These are phyloP conservation scores for Herpailurus yagouaroundi DNA, from an alignment of 2,113 vertebrate genomes.

Conservation along the genomic window DNA sequence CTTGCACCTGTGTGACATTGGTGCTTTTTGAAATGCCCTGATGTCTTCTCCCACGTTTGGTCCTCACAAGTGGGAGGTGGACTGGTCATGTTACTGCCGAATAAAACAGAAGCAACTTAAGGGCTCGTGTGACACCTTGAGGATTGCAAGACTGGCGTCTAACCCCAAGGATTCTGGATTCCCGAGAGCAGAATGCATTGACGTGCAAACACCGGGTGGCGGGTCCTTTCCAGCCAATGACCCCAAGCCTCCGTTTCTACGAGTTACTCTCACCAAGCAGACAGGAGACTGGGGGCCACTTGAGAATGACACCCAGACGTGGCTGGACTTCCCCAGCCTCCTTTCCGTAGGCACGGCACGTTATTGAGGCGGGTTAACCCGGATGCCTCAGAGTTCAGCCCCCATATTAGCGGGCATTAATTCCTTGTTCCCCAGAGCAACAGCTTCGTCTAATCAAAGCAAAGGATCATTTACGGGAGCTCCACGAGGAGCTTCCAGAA, in stretches of 20 bases:
- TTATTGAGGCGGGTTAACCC: background rate
- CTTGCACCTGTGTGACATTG: background rate
- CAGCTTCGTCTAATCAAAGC: background rate
- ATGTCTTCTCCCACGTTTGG: background rate
- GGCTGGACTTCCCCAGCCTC: accelerated
- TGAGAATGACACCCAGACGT: no score
- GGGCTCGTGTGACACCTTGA: accelerated
- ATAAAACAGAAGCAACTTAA: background rate
- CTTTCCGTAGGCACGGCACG: accelerated
- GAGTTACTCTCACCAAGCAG: background rate
- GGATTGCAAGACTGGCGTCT: accelerated
- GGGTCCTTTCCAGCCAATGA: no score
- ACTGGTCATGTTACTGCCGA: background rate
- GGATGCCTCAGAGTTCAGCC: background rate
- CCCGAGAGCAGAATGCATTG: background rate
- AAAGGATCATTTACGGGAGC: background rate
- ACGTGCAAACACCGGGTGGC: background rate
- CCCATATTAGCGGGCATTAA: background rate
- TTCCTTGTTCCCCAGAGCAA: background rate
- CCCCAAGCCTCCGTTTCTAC: no score
- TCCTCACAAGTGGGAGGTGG: background rate
- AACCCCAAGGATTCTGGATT: background rate
- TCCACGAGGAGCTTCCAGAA: accelerated
- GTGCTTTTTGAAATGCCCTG: background rate
- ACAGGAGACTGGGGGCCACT: background rate